Evolutionary conservation across 92 coral and sea anemone species (phyloP), one percentile per base, ranked within the genome.

Genomic region (Meandrina meandrites): DNA sequence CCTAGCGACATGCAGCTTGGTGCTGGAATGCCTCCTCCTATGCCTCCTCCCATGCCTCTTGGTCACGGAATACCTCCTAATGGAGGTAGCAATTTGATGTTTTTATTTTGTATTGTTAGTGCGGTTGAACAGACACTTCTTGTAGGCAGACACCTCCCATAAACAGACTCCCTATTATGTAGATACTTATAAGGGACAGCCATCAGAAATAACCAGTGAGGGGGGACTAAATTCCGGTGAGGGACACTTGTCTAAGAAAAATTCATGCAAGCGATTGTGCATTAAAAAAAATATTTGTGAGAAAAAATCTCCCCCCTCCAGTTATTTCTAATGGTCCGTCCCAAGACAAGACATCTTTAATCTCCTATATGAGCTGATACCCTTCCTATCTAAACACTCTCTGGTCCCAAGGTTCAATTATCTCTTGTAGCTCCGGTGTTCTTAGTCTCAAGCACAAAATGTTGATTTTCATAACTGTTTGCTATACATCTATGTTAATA

Each of bases 1-100:
- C 99, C 99, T 16, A 87, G 95, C 10, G 98, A 96, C 68, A 90
- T 95, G 79, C 95, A 93, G 94, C 92, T 95, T 21, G 75, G 85
- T 27, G 93, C 85, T 35, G 91, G 94, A 2, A 68, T 60, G 15
- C 93, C 97, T 28, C 78, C 94, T 14, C 87, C 66, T 69, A 57
- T 72, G 12, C 93, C 97, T 32, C 76, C 96, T 11, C 88, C 69
- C 66, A 51, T 75, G 72, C 80, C 87, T 19, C 51, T 40, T 75
- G 72, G 87, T 6, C 56, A 83, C 54, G 72, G 70, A 1, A 5
- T 57, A 18, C 82, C 67, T 36, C 57, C 60, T 12, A 71, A 53
- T 74, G 14, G 72, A 74, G 87, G 87, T 84, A 42, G 15, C 34
- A 66, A 66, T 27, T 66, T 66, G 34, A 1, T 28, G 62, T n/a